Conservation (phyloP, 2,113 vertebrate species). For the Corvus cornix region DNA sequence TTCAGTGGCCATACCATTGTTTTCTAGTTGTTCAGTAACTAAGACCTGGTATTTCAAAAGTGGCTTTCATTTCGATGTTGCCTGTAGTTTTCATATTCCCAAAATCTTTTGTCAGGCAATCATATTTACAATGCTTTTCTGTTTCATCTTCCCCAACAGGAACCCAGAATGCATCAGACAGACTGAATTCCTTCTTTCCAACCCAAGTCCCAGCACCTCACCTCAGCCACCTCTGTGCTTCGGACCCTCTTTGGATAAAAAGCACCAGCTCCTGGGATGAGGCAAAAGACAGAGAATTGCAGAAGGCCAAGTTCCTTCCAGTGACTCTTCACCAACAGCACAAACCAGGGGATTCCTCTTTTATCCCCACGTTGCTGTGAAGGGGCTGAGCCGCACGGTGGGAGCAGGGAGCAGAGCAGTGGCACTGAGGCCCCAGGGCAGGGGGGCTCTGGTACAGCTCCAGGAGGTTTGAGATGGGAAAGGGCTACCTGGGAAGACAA, state of each 20-base stretch:
- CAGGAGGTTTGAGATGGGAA: neutral
- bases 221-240: neutral
- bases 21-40: too few species aligned
- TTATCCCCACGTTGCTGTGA: accelerated
- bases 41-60: too few species aligned
- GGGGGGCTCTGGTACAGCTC: neutral
- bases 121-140: too few species aligned
- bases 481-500: neutral
- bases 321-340: neutral
- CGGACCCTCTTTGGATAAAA: neutral
- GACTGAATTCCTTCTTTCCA: neutral
- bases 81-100: too few species aligned
- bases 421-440: neutral
- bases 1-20: too few species aligned
- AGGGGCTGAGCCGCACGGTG: neutral
- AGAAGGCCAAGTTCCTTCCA: neutral
- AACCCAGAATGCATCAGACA: too few species aligned
- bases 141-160: too few species aligned
- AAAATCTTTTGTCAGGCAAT: too few species aligned
- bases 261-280: neutral
- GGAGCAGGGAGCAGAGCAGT: neutral
- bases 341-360: neutral
- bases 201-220: too few species aligned
- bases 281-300: neutral
- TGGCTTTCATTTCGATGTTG: too few species aligned